Evolutionary conservation across 2,888 invertebrate species (phyloP).

Genomic region (Drosophila fulvimacula): DNA sequence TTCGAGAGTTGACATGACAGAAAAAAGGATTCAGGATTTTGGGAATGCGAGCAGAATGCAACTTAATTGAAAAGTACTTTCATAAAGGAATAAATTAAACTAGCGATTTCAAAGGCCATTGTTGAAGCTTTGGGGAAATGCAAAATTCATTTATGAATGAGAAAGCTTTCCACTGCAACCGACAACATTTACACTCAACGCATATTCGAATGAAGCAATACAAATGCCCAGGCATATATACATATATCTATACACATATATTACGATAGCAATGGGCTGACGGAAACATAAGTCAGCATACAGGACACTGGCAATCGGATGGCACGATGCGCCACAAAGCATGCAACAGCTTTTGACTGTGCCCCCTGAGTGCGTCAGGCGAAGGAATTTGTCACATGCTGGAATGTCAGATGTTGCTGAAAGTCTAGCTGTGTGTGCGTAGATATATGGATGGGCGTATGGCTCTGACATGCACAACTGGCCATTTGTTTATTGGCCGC

Average conservation of each 20-base stretch:
- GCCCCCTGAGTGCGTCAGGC: conserved; percentile 32
- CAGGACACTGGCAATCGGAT: conserved; percentile 64
- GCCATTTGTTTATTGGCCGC: conserved; percentile 48
- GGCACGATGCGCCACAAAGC: conserved; percentile 66
- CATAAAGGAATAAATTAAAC: conserved; percentile 64
- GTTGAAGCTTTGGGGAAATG: conserved; percentile 50
- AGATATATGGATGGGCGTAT: conserved; percentile 2
- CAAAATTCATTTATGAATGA: conserved; percentile 61
- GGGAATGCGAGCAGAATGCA: conserved; percentile 11
- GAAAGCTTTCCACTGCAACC: conserved; percentile 34
- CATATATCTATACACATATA: conserved; percentile 9
- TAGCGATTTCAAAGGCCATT: conserved; percentile 8
- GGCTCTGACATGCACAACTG: conserved; percentile 19
- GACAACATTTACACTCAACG: conserved; percentile 16
- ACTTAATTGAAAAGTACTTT: conserved; percentile 66
- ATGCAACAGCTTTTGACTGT: conserved; percentile 66
- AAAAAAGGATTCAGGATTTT: conserved; percentile 11
- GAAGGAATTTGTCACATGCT: conserved; percentile 46
- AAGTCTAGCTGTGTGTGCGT: conserved; percentile 2
- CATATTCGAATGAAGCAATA: conserved; percentile 22
- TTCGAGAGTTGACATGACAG: background rate
- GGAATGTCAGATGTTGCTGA: conserved; percentile 9
- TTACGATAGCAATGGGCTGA: background rate
- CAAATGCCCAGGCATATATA: conserved; percentile 5
- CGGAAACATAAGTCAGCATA: conserved; percentile 22